Conservation (phyloP, 2,113 vertebrate species). For the Pachyramphus minor region DNA sequence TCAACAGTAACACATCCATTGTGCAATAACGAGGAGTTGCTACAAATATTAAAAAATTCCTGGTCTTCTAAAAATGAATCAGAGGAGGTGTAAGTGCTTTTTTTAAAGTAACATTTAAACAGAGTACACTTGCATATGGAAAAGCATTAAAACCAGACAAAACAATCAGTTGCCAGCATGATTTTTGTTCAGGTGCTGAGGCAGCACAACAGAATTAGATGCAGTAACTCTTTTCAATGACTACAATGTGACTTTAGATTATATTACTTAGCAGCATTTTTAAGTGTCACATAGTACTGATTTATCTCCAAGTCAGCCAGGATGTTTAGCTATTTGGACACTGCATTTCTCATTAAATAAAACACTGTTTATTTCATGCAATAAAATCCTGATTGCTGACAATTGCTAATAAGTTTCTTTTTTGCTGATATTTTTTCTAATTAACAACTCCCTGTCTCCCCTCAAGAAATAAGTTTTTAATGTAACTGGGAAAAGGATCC, state of each 20-base stretch:
- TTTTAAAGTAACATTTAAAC: neutral
- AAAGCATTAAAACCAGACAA: neutral
- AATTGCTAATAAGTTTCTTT: neutral
- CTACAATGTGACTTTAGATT: neutral
- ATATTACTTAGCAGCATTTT: neutral
- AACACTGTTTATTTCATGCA: neutral
- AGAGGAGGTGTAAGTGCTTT: neutral
- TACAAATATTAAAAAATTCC: neutral
- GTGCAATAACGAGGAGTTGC: neutral
- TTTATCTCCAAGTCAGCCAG: neutral
- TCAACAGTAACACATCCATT: neutral
- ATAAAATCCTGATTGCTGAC: neutral
- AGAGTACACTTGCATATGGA: neutral
- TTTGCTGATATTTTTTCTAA: neutral
- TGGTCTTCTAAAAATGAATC: neutral
- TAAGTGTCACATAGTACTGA: neutral
- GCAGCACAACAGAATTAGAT: neutral
- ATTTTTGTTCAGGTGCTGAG: neutral
- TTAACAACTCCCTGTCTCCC: neutral
- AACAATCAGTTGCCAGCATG: neutral
- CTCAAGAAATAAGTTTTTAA: neutral
- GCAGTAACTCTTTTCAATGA: neutral
- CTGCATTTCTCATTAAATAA: neutral
- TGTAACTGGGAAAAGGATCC: neutral
- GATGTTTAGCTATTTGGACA: neutral